Evolutionary conservation across 2,797 vertebrate genomes (phyloP), one percentile per base, ranked within the genome.

Genomic region (Acrossocheilus wenchowensis): DNA sequence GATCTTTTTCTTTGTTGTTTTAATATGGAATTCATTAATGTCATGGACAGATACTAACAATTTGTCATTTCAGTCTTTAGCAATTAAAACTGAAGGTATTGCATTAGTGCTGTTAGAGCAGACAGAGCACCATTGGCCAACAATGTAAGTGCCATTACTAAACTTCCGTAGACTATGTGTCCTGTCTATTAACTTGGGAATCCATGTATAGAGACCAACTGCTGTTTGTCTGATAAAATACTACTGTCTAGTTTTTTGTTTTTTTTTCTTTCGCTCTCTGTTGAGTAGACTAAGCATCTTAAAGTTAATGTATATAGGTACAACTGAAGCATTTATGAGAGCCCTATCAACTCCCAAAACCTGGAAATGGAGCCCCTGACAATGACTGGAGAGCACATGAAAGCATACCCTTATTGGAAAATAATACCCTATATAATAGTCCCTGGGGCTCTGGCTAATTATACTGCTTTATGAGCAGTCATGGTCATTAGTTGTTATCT

Each of bases 341-440:
- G 41, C 36, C 48, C 82, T 21, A 30, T 85, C 74, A 74, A 57
- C 82, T 71, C 26, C 34, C 75, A 71, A 30, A 48, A 78, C 62
- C 48, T 81, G 89, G 77, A 90, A 88, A 87, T 88, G 50, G 88
- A 93, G 78, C 91, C 90, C 86, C 85, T 50, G 41, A 86, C 87
- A 57, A 89, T 87, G 80, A 77, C 75, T 73, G 87, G 90, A 82
- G 72, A 64, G 88, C 86, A 94, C 92, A 92, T 94, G 89, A 95
- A 94, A 94, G 93, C 89, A 66, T 30, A 77, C 72, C 52, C 82
- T 91, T 92, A 92, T 89, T 92, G 91, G 91, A 92, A 92, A 94
- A 94, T 91, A 85, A 90, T 90, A 90, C 87, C 78, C 74, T 91
- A 92, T 94, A 93, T 90, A 83, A 89, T 91, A 87, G 85, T 84